Conservation (phyloP, 2,888 invertebrate genomes). For the Helobdella robusta region DNA sequence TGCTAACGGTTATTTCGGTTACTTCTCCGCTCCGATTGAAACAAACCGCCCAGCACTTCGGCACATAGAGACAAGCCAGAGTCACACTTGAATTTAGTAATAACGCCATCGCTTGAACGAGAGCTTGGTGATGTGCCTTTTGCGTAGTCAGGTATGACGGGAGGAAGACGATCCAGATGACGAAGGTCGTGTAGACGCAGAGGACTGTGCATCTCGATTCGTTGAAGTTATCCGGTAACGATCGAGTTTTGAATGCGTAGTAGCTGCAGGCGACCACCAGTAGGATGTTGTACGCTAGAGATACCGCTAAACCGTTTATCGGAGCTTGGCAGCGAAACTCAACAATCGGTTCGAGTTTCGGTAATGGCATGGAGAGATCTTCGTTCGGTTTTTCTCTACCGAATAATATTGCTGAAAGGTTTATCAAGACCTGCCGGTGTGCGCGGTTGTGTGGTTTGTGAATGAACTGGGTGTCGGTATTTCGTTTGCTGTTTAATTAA, state of each 20-base stretch:
- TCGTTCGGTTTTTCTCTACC: slow-evolving; percentile 30
- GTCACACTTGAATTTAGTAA: slow-evolving; percentile 37
- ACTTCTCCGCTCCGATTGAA: no score
- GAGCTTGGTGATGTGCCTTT: slow-evolving; percentile 32
- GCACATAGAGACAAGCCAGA: slow-evolving; percentile 36
- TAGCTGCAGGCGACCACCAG: slow-evolving; percentile 38
- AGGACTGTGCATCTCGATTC: slow-evolving; percentile 40
- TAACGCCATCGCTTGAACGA: slow-evolving; percentile 36
- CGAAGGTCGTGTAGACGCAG: slow-evolving; percentile 41
- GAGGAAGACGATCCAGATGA: slow-evolving; percentile 41
- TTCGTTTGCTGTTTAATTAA: background rate
- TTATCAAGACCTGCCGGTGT: slow-evolving; percentile 33
- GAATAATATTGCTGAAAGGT: slow-evolving; percentile 28
- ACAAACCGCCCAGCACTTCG: slow-evolving; percentile 38
- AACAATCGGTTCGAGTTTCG: slow-evolving; percentile 34
- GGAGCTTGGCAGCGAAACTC: slow-evolving; percentile 38
- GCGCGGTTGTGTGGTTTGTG: background rate
- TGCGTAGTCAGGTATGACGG: slow-evolving; percentile 39
- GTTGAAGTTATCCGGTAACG: slow-evolving; percentile 40
- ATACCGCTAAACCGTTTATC: slow-evolving; percentile 35
- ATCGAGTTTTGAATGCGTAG: slow-evolving; percentile 38
- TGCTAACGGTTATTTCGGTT: no score
- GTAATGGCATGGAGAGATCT: slow-evolving; percentile 33
- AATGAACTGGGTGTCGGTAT: background rate
- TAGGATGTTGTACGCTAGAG: slow-evolving; percentile 38